Evolutionary conservation across 2,888 invertebrate species (phyloP), one percentile per base, ranked within the genome.

Genomic region (Volucella inflata): DNA sequence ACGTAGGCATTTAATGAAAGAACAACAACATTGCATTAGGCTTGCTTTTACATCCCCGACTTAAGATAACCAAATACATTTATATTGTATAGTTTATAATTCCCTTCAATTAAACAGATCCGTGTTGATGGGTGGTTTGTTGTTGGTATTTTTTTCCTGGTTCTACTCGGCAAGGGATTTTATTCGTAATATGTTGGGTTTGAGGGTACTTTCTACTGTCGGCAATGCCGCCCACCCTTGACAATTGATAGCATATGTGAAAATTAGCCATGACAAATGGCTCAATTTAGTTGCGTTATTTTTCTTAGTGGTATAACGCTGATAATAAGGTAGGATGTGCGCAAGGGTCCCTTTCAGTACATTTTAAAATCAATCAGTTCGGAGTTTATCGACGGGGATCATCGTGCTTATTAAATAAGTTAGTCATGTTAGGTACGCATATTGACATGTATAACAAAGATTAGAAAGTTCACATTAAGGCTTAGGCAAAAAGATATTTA

Each of bases 181-280:
- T 57, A 60, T 67, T 67, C 46, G 59, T n/a, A 70, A 53, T 68
- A 40, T 51, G 36, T 68, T 74, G 57, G 83, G 74, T 74, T 60
- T 79, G 76, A 80, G 76, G 76, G 81, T 81, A 60, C 50, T 71
- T 46, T 53, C 17, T 44, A 59, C 40, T 44, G 75, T 60, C 48
- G 50, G 67, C 55, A 68, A 55, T 68, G 21, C 55, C 80, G 62
- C 65, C 67, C 59, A 72, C 79, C 79, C 79, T 65, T 68, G 80
- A 87, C 89, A 91, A 91, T 91, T 91, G 90, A 88, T 90, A 92
- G 90, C 92, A 92, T 92, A 92, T 92, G 92, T 90, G 92, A 91
- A 91, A 91, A 91, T 92, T 92, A 92, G 91, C 91, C 90, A 89
- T 91, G 91, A 92, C 92, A 92, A 92, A 92, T 92, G 92, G 90